Evolutionary conservation across 1,140 invertebrate genomes (phyloP), one percentile per base, ranked within the genome.

Genomic region (Calephelis nemesis): DNA sequence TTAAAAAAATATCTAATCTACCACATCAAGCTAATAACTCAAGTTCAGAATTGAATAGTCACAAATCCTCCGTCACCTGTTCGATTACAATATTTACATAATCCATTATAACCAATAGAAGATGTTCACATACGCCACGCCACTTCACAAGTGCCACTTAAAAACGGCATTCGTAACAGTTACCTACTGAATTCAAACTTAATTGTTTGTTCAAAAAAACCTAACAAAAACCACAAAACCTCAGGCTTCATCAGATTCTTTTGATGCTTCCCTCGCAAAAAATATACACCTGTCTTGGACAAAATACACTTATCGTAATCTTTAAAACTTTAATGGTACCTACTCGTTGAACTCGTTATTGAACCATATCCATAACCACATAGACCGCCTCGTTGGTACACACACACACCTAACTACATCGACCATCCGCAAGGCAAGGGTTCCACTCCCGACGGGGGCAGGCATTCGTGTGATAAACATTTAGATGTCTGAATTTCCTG

Each of bases 91-190:
- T 47, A 63, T 63, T 63, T 39, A 19, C 11, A 39, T 39, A 49
- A 64, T 50, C 12, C 15, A 64, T 58, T 58, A 58, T 39, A 58
- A 58, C 30, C 52, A 58, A 58, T 58, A 58, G 10, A 11, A 39
- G 10, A 58, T 58, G 65, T 65, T 69, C 65, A 77, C 72, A 72
- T 78, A 72, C 69, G 74, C 68, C 65, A 75, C 70, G 70, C 69
- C 68, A 69, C 73, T 77, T 75, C 70, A 74, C 68, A 75, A 58
- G 52, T 58, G 19, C 52, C 52, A 58, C 52, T 58, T 58, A 10
- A 72, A 75, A 69, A 74, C 67, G 68, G 58, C 58, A 76, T 78
- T 76, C 68, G 74, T 72, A 71, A 74, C 74, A 78, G 72, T 71
- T 75, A 78, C 67, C 64, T 58, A 39, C 54, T 58, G 54, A 58